Conservation (phyloP, 2,888 invertebrate species). For the Meloe dianella region DNA sequence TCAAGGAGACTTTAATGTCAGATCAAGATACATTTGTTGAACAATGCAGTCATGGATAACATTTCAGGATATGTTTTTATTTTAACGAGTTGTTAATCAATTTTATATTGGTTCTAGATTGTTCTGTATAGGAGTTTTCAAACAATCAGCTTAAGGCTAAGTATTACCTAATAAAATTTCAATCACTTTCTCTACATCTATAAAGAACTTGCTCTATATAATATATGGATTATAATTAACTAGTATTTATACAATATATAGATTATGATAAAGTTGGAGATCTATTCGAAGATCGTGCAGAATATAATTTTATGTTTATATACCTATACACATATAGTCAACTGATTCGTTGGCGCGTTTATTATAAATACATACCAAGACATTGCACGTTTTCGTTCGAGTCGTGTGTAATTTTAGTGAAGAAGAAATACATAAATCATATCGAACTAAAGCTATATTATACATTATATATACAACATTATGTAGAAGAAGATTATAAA, state of each 20-base stretch:
- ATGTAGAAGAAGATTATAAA: background rate
- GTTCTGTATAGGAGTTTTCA: background rate
- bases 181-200: background rate
- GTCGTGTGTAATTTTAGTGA: constrained; percentile 21
- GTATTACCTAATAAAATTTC: background rate
- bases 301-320: background rate
- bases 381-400: constrained; percentile 19
- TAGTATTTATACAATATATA: background rate
- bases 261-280: background rate
- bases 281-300: background rate
- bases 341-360: constrained; percentile 4
- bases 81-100: background rate
- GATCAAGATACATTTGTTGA: background rate
- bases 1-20: constrained; percentile 4
- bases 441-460: background rate
- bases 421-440: constrained; percentile 14
- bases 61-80: background rate
- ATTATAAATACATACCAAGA: constrained; percentile 12
- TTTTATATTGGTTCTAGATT: background rate
- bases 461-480: too few species aligned
- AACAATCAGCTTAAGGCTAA: background rate
- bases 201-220: background rate
- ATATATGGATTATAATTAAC: background rate
- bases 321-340: background rate
- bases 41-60: background rate